These are phyloP conservation scores for Drosophila jambulina DNA, from an alignment of 1,140 invertebrate species.

Conservation along the genomic window DNA sequence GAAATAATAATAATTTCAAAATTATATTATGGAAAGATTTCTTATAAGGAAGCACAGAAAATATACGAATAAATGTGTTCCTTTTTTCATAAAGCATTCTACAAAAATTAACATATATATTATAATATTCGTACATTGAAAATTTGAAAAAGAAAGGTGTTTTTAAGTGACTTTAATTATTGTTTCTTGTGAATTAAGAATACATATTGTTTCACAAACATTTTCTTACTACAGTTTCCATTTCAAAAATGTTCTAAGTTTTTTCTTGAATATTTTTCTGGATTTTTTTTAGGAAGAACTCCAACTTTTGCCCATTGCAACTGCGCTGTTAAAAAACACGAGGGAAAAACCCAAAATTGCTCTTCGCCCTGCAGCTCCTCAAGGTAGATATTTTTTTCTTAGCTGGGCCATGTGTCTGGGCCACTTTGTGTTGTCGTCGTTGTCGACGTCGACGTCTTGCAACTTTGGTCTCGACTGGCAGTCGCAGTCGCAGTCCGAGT, in stretches of 20 bases:
- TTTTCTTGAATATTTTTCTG: neutral
- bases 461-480: constrained; percentile 32
- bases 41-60: too few relatives aligned
- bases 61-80: too few relatives aligned
- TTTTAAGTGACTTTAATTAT: neutral
- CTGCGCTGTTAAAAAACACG: constrained; percentile 13
- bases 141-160: too few relatives aligned
- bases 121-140: too few relatives aligned
- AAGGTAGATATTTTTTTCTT: constrained; percentile 28
- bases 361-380: constrained; percentile 72
- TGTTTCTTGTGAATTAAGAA: neutral
- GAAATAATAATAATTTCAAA: too few relatives aligned
- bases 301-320: constrained; percentile 52
- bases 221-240: neutral
- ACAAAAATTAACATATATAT: too few relatives aligned
- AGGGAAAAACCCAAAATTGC: constrained; percentile 52
- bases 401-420: constrained; percentile 74
- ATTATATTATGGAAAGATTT: too few relatives aligned
- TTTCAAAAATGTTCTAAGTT: accelerated
- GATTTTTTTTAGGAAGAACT: constrained; percentile 8
- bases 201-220: neutral
- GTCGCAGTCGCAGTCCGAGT: constrained; percentile 36
- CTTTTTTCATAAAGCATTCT: too few relatives aligned
- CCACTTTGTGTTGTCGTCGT: constrained; percentile 80
- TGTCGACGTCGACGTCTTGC: constrained; percentile 60